Evolutionary conservation across 2,113 vertebrate genomes (phyloP).

Genomic region (Lampris incognitus): DNA sequence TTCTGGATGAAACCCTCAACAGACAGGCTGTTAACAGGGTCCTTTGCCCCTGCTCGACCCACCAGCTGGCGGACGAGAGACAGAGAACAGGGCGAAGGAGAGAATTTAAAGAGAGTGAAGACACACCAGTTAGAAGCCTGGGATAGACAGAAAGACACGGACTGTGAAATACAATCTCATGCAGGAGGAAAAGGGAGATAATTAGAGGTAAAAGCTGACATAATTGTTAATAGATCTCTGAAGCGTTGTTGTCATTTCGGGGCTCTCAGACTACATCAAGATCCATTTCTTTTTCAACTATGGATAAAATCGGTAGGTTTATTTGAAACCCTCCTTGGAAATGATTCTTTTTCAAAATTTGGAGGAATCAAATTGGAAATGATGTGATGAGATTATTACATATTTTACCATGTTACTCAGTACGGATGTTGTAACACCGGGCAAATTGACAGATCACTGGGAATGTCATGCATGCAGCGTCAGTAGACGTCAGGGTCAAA

Average conservation of each 20-base stretch:
- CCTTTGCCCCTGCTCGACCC: conserved; percentile 85
- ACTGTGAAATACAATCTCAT: conserved; percentile 20
- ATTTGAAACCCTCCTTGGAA: no score
- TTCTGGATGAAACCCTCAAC: conserved; percentile 96
- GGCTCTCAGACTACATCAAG: neutral
- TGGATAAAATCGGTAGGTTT: no score
- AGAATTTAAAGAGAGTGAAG: conserved; percentile 65
- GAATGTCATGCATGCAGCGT: no score
- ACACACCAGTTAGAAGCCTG: conserved; percentile 63
- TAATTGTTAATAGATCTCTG: neutral
- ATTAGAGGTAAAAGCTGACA: conserved; percentile 5
- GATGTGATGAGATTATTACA: no score
- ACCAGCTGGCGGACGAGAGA: conserved; percentile 72
- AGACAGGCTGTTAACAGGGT: conserved; percentile 87
- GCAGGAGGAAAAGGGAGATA: conserved; percentile 17
- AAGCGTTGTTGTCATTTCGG: neutral
- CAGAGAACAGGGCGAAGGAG: conserved; percentile 47
- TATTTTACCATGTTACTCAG: no score
- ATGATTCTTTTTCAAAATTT: no score
- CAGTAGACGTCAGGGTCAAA: no score
- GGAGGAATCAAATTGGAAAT: no score
- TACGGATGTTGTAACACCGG: no score
- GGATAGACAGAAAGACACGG: conserved; percentile 1
- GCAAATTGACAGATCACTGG: no score
- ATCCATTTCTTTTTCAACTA: neutral